A percentile compares a stretch with the other conserved stretches of the same genome.
Conservation (phyloP, 2,797 vertebrate species). For the Gymnothorax reevesii region DNA sequence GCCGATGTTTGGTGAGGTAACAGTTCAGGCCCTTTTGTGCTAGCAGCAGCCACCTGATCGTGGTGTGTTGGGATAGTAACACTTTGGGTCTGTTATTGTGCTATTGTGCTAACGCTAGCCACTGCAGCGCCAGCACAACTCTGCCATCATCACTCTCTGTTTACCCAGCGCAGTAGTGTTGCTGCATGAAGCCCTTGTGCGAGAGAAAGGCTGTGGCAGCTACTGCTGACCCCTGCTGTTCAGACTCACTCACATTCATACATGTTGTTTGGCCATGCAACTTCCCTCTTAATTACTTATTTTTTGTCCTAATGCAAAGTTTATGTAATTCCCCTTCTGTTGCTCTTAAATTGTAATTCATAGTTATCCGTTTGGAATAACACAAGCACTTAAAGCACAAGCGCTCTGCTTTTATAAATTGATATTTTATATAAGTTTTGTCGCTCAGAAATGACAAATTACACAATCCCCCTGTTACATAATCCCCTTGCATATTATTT, state of each 20-base stretch:
- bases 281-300: not conserved
- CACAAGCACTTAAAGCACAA: too few relatives aligned
- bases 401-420: too few relatives aligned
- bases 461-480: too few relatives aligned
- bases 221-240: conserved; percentile 24
- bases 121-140: not conserved
- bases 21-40: too few relatives aligned
- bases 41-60: too few relatives aligned
- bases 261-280: not conserved
- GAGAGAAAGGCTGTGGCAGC: not conserved
- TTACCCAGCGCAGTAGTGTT: conserved; percentile 18
- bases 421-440: too few relatives aligned
- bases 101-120: too few relatives aligned
- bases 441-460: too few relatives aligned
- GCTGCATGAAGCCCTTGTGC: not conserved
- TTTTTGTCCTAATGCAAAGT: not conserved
- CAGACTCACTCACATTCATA: not conserved
- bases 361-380: not conserved
- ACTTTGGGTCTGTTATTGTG: too few relatives aligned
- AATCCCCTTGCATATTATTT: too few relatives aligned
- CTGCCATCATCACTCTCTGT: not conserved
- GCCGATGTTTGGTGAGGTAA: too few relatives aligned
- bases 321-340: not conserved
- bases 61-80: too few relatives aligned
- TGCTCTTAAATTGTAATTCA: not conserved